Percentiles rank a stretch among this genome's conserved stretches.
Conservation (phyloP, 2,888 invertebrate genomes). For the Agrotis exclamationis region DNA sequence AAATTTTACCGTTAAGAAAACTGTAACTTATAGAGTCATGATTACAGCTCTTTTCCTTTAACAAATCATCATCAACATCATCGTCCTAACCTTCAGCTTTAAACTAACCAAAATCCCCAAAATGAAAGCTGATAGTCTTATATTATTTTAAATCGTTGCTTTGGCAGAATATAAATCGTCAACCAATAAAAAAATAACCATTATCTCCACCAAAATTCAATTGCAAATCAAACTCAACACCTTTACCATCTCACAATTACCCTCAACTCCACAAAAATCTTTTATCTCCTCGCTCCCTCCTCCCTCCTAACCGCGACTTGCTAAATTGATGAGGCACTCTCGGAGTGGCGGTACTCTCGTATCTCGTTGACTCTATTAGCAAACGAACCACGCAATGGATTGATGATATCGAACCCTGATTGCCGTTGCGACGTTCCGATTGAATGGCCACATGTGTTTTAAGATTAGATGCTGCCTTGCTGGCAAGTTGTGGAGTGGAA, state of each 20-base stretch:
- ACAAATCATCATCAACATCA: neutral
- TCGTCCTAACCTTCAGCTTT: neutral
- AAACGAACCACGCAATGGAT: slow-evolving; percentile 71
- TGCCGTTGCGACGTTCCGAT: slow-evolving; percentile 61
- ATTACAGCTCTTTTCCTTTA: neutral
- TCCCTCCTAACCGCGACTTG: slow-evolving; percentile 32
- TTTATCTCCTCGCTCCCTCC: slow-evolving; percentile 36
- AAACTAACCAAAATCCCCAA: neutral
- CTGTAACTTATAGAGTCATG: neutral
- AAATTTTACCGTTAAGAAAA: neutral
- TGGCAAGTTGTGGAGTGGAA: slow-evolving; percentile 19
- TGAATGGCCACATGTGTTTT: slow-evolving; percentile 65
- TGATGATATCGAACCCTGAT: slow-evolving; percentile 68
- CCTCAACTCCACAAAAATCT: slow-evolving; percentile 38
- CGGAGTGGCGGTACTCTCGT: slow-evolving; percentile 36
- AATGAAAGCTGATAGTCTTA: neutral
- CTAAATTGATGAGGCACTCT: slow-evolving; percentile 61
- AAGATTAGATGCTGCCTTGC: slow-evolving; percentile 51
- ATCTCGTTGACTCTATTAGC: slow-evolving; percentile 70
- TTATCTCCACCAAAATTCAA: slow-evolving; percentile 5
- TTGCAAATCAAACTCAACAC: slow-evolving; percentile 32
- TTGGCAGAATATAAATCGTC: too few relatives aligned
- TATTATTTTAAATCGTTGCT: neutral
- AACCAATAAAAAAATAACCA: neutral
- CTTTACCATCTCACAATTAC: slow-evolving; percentile 25